A percentile compares a stretch with the other conserved stretches of the same genome.
Evolutionary conservation across 1,140 invertebrate genomes (phyloP).

Genomic region (Cataglyphis hispanica): DNA sequence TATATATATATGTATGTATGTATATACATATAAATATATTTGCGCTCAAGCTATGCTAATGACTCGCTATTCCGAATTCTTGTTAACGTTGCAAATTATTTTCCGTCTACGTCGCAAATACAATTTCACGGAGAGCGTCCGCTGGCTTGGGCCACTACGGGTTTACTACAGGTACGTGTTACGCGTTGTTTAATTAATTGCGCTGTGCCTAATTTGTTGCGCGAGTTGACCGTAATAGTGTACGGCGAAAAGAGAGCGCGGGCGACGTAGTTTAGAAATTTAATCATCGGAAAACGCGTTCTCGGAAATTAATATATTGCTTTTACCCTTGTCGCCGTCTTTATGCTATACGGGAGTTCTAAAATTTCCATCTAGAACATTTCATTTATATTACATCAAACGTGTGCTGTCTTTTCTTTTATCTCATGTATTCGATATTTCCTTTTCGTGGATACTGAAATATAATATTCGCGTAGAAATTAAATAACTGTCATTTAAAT

Average conservation of each 20-base stretch:
- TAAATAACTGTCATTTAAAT: slow-evolving; percentile 1
- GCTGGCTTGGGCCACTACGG: neutral
- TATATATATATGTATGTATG: neutral
- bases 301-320: slow-evolving; percentile 48
- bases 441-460: neutral
- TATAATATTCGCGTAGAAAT: neutral
- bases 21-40: neutral
- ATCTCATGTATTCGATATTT: neutral
- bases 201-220: slow-evolving; percentile 61
- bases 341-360: slow-evolving; percentile 45
- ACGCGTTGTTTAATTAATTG: slow-evolving; percentile 64
- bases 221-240: slow-evolving; percentile 26
- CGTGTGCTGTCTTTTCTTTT: neutral
- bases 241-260: slow-evolving; percentile 39
- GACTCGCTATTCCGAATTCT: slow-evolving; percentile 65
- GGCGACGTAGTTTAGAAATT: slow-evolving; percentile 45
- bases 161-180: slow-evolving; percentile 23
- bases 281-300: slow-evolving; percentile 55
- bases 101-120: slow-evolving; percentile 65
- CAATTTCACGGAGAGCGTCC: slow-evolving; percentile 53
- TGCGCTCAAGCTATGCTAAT: slow-evolving; percentile 50
- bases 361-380: neutral
- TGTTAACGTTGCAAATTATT: slow-evolving; percentile 72
- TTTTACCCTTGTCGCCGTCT: slow-evolving; percentile 1
- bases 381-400: slow-evolving; percentile 20